phyloP scores from a whole-genome alignment of 1,140 invertebrate genomes.

The Limonius californicus region DNA sequence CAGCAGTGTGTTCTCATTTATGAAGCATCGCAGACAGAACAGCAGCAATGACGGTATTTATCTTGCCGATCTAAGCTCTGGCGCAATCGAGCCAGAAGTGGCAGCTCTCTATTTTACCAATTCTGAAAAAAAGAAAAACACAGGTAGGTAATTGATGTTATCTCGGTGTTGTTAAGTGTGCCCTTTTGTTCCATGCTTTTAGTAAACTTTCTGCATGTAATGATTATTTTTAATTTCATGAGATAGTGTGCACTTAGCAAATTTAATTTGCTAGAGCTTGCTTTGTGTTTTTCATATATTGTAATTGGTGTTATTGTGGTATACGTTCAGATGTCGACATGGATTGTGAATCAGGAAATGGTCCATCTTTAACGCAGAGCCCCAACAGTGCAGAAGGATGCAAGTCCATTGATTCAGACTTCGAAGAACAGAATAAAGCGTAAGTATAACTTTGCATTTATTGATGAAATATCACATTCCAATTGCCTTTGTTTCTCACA shows the following conservation, averaged over 20 bases:
- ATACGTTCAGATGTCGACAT: constrained; percentile 65
- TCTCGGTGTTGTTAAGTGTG: background rate
- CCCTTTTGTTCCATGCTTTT: too few species aligned
- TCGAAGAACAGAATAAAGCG: constrained; percentile 60
- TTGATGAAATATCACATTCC: background rate
- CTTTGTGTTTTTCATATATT: constrained; percentile 26
- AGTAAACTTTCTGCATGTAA: background rate
- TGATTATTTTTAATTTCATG: background rate
- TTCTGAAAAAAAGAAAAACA: constrained; percentile 45
- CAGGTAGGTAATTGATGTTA: constrained; percentile 25
- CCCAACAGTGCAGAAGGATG: constrained; percentile 83
- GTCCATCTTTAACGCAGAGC: constrained; percentile 88
- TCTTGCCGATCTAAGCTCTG: constrained; percentile 84
- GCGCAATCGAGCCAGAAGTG: constrained; percentile 85
- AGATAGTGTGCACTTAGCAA: background rate
- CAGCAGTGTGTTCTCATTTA: constrained; percentile 89
- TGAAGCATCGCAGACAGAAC: constrained; percentile 74
- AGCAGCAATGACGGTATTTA: constrained; percentile 81
- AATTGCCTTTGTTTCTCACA: too few species aligned
- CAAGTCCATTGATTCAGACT: constrained; percentile 75
- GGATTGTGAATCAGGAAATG: constrained; percentile 93
- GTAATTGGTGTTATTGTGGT: constrained; percentile 39
- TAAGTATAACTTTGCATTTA: constrained; percentile 27
- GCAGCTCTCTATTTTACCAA: constrained; percentile 83
- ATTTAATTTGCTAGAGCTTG: background rate